Evolutionary conservation across 2,797 vertebrate genomes (phyloP), one percentile per base, ranked within the genome.

Genomic region (Schizopygopsis malacanthus): DNA sequence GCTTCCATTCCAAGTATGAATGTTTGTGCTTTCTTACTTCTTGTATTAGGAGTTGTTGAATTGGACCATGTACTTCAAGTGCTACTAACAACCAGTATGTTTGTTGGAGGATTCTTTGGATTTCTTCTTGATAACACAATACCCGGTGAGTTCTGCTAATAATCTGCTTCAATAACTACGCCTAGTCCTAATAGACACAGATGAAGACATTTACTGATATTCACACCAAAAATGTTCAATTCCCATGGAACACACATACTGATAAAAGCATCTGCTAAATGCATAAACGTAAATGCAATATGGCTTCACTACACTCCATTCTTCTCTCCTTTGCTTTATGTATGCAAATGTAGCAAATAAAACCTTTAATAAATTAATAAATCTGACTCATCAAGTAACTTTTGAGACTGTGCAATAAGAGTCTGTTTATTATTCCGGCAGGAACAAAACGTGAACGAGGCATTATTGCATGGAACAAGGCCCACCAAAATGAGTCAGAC

Each of bases 81-180:
- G 54, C 96, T 99, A 85, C 93, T 99, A 86, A 99, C 97, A 82
- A 99, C 98, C 8, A 96, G 96, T 86, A 99, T 99, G 98, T 99
- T 99, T 92, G 96, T 99, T 0, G 98, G 98, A 18, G 98, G 98
- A 69, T 95, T 97, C 92, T 94, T 98, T 83, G 98, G 97, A 37
- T 99, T 99, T 86, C 5, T 98, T 39, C 93, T 99, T 78, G 98
- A 99, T 92, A 99, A 99, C 93, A 99, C 97, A 70, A 94, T 99
- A 88, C 97, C 98, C 90, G 98, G 98, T 99, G 89, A 92, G 87
- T 33, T 67, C 63, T 4, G 1, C 5, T 52, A 71, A 20, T 39
- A 50, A 59, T 52, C 56, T 16, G 59, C 39, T 76, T 18, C 20
- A 59, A 28, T 63, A 20, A 65, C 11, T 67, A 28, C 61, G 50